These are phyloP conservation scores for Diorhabda sublineata DNA, from an alignment of 1,140 invertebrate species.

Conservation along the genomic window DNA sequence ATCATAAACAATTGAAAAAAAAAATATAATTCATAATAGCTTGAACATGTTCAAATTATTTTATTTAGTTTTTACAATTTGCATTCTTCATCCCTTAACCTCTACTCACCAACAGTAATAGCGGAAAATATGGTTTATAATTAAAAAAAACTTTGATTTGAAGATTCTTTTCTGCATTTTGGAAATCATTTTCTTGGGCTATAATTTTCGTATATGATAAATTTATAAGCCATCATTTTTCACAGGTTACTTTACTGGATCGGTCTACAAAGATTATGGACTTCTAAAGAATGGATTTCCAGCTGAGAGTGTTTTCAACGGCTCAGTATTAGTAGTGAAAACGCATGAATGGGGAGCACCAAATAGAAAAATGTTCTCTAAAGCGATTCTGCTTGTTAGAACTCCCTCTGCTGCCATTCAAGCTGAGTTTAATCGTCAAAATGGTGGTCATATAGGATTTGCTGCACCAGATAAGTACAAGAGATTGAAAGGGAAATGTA, in stretches of 20 bases:
- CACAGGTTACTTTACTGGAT: conserved; percentile 67
- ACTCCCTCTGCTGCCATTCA: conserved; percentile 68
- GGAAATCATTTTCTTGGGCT: no score
- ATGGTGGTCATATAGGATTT: conserved; percentile 67
- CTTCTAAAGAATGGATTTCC: conserved; percentile 72
- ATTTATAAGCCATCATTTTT: background rate
- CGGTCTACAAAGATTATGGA: conserved; percentile 73
- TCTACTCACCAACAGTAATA: no score
- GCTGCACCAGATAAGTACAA: conserved; percentile 61
- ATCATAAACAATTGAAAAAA: no score
- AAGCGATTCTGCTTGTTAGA: conserved; percentile 65
- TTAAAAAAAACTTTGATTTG: no score
- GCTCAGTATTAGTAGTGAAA: conserved; percentile 73
- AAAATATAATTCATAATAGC: no score
- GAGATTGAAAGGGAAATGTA: conserved; percentile 59
- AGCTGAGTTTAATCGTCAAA: conserved; percentile 68
- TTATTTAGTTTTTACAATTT: no score
- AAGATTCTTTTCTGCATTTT: no score
- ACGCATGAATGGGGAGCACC: conserved; percentile 69
- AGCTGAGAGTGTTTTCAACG: conserved; percentile 69
- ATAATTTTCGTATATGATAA: no score
- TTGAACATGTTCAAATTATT: no score
- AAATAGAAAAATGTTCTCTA: conserved; percentile 57
- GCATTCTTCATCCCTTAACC: no score
- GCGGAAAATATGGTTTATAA: no score